These are phyloP conservation scores for Metellina segmentata DNA, from an alignment of 2,888 invertebrate species.

Conservation along the genomic window DNA sequence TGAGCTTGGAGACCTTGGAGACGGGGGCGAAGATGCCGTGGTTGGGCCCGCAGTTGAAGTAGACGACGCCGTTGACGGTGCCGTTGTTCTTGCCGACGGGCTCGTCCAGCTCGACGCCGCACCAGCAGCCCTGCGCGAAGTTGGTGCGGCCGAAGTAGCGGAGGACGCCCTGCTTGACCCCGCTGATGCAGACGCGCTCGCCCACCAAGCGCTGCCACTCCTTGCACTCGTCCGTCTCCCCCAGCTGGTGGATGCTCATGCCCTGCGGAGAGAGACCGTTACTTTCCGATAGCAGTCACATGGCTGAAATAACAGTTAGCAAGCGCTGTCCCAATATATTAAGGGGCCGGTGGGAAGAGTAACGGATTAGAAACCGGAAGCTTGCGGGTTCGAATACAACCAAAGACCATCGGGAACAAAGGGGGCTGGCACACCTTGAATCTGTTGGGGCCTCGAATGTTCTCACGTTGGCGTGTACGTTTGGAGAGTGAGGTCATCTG, in stretches of 20 bases:
- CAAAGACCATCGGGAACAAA: too few species aligned
- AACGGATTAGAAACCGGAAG: too few species aligned
- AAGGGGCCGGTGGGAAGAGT: too few species aligned
- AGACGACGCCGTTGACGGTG: constrained; percentile 84
- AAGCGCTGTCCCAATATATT: too few species aligned
- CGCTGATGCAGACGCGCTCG: constrained; percentile 81
- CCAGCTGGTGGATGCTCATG: constrained; percentile 3
- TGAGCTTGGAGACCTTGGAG: constrained; percentile 82
- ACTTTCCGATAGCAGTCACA: neutral
- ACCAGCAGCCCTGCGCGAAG: constrained; percentile 84
- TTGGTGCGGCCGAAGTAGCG: constrained; percentile 84
- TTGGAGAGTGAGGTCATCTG: too few species aligned
- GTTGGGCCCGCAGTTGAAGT: constrained; percentile 84
- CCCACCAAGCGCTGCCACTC: constrained; percentile 80
- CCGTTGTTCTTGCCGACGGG: constrained; percentile 86
- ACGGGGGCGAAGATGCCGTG: constrained; percentile 86
- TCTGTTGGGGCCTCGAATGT: too few species aligned
- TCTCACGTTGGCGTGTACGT: too few species aligned
- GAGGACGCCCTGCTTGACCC: constrained; percentile 83
- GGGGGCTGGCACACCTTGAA: too few species aligned
- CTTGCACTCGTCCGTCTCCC: constrained; percentile 41
- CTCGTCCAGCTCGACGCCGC: constrained; percentile 85
- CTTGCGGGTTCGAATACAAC: too few species aligned
- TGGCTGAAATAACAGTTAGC: too few species aligned
- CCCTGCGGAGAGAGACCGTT: neutral